Percentiles rank a stretch among this genome's conserved stretches.
phyloP scores from a whole-genome alignment of 2,888 invertebrate genomes.

The Leistus spinibarbis region DNA sequence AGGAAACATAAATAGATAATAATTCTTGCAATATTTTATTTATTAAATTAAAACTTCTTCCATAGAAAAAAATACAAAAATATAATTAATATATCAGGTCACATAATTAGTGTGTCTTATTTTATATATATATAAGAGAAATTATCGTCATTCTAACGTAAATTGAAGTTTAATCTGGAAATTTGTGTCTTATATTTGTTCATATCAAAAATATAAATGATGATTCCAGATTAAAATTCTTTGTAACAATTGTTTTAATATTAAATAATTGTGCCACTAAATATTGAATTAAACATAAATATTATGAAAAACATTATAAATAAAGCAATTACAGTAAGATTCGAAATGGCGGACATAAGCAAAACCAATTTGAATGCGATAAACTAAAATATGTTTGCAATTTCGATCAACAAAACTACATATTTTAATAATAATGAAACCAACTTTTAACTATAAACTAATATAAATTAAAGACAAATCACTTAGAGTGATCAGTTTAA shows the following conservation, averaged over 20 bases:
- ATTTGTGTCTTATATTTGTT: not conserved
- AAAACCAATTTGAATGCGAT: no score
- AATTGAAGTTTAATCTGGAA: not conserved
- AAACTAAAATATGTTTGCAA: not conserved
- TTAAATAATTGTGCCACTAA: not conserved
- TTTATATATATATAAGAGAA: not conserved
- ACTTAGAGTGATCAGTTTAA: not conserved
- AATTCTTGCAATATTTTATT: not conserved
- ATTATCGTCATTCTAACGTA: not conserved
- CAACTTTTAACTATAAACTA: not conserved
- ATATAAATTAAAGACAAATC: not conserved
- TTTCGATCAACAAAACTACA: not conserved
- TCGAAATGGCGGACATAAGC: no score
- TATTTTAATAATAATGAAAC: not conserved
- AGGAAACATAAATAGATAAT: not conserved
- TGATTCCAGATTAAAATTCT: not conserved
- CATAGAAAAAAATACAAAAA: not conserved
- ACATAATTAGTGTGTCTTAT: not conserved
- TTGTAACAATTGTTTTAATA: not conserved
- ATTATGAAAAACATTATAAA: not conserved
- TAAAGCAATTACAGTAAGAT: no score
- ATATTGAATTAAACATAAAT: not conserved
- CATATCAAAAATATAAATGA: not conserved
- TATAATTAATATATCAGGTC: not conserved
- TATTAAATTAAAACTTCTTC: not conserved